phyloP scores from a whole-genome alignment of 2,797 vertebrate genomes.

The Propithecus deckenii region DNA sequence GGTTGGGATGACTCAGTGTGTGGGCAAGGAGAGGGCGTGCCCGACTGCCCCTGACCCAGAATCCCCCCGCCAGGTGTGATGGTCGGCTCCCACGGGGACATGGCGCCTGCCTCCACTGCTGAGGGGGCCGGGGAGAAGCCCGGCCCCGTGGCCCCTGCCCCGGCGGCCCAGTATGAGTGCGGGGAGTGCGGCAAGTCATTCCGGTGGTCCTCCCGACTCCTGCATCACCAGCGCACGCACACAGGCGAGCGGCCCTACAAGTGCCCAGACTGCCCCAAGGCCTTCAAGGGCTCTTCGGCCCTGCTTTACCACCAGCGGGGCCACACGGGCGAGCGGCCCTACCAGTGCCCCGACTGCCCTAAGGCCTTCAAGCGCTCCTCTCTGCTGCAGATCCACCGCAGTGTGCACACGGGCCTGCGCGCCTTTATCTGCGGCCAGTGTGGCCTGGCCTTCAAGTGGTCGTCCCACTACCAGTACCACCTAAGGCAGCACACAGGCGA shows the following conservation, averaged over 20 bases:
- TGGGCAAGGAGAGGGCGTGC: not conserved
- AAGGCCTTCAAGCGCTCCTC: constrained; percentile 98
- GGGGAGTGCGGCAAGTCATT: constrained; percentile 95
- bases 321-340: constrained; percentile 95
- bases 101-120: constrained; percentile 57
- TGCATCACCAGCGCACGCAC: constrained; percentile 95
- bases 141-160: constrained; percentile 83
- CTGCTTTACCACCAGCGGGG: constrained; percentile 96
- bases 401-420: constrained; percentile 93
- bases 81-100: constrained; percentile 74
- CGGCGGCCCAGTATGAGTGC: constrained; percentile 92
- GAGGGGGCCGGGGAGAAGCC: constrained; percentile 59
- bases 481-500: constrained; percentile 94
- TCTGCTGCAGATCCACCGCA: constrained; percentile 93
- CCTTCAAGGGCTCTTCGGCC: constrained; percentile 97
- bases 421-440: constrained; percentile 92
- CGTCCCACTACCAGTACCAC: constrained; percentile 94
- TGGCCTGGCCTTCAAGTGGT: constrained; percentile 94
- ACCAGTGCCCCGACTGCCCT: constrained; percentile 92
- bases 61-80: constrained; percentile 69
- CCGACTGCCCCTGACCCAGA: not conserved
- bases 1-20: not conserved
- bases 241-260: constrained; percentile 94
- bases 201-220: constrained; percentile 93
- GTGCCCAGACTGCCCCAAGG: constrained; percentile 93